Percentiles rank a stretch among this genome's conserved stretches.
Conservation (phyloP, 2,797 vertebrate genomes). For the Anguilla anguilla region DNA sequence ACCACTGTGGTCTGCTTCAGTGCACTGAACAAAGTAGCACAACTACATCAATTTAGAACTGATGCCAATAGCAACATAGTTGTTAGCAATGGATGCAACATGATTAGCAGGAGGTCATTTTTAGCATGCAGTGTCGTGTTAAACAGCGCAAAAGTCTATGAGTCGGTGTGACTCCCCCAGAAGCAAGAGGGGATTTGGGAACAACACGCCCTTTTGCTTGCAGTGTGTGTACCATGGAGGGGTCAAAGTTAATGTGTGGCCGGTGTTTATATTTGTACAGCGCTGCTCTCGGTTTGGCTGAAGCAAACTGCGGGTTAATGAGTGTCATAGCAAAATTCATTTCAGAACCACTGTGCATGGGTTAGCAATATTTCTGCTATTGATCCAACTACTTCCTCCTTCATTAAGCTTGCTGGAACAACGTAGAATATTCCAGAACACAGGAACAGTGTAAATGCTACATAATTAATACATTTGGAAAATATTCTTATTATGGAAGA, state of each 20-base stretch:
- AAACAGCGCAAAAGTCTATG: neutral
- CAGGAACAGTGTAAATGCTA: neutral
- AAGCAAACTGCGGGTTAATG: slow-evolving; percentile 20
- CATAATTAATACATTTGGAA: neutral
- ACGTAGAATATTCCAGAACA: neutral
- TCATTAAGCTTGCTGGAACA: neutral
- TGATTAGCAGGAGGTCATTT: neutral
- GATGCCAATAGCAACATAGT: neutral
- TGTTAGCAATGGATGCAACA: neutral
- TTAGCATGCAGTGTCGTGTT: neutral
- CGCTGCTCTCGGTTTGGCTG: neutral
- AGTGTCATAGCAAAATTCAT: neutral
- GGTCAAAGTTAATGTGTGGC: slow-evolving; percentile 12
- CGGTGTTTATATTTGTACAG: slow-evolving; percentile 29
- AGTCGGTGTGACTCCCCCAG: neutral
- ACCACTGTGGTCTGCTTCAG: too few species aligned
- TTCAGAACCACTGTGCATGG: neutral
- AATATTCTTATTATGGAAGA: neutral
- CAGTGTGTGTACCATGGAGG: neutral
- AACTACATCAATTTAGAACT: too few species aligned
- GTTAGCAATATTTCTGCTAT: neutral
- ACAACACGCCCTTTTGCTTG: neutral
- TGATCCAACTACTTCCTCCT: neutral
- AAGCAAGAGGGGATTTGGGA: neutral
- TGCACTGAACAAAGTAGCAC: too few species aligned